phyloP scores from a whole-genome alignment of 2,797 vertebrate genomes.

The Coregonus ussuriensis region DNA sequence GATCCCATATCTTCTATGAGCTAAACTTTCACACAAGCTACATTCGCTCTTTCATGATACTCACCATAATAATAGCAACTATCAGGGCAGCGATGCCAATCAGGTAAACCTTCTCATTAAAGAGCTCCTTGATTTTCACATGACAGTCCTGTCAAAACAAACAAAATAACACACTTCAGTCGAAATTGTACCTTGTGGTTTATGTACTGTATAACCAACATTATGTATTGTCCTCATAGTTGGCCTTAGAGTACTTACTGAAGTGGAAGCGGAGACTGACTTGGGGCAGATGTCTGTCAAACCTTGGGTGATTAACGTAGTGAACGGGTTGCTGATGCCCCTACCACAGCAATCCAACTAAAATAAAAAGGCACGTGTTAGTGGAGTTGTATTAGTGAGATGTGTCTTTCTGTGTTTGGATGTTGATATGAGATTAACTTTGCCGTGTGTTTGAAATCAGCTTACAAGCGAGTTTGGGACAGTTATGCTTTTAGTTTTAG shows the following conservation, averaged over 20 bases:
- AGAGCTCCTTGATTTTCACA: conserved; percentile 80
- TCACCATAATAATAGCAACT: conserved; percentile 96
- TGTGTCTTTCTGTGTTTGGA: conserved; percentile 1
- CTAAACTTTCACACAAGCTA: neutral
- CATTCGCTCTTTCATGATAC: conserved; percentile 35
- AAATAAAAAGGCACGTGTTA: conserved; percentile 4
- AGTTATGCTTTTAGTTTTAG: neutral
- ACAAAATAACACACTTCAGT: neutral
- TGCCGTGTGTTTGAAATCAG: neutral
- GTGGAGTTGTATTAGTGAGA: neutral
- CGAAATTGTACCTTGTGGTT: neutral
- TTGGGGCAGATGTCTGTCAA: conserved; percentile 62
- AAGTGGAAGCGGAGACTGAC: rapidly evolving
- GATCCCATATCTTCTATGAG: neutral
- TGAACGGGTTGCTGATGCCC: rapidly evolving
- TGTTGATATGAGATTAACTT: neutral
- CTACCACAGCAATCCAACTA: conserved; percentile 86
- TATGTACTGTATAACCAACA: neutral
- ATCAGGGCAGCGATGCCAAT: conserved; percentile 89
- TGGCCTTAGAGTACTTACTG: neutral
- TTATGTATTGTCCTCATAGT: neutral
- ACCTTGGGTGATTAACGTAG: rapidly evolving
- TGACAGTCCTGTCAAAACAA: conserved; percentile 76
- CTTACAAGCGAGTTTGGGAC: conserved; percentile 4
- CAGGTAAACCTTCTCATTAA: conserved; percentile 89